Evolutionary conservation across 2,113 vertebrate species (phyloP).

Genomic region (Rhinolophus sinicus): DNA sequence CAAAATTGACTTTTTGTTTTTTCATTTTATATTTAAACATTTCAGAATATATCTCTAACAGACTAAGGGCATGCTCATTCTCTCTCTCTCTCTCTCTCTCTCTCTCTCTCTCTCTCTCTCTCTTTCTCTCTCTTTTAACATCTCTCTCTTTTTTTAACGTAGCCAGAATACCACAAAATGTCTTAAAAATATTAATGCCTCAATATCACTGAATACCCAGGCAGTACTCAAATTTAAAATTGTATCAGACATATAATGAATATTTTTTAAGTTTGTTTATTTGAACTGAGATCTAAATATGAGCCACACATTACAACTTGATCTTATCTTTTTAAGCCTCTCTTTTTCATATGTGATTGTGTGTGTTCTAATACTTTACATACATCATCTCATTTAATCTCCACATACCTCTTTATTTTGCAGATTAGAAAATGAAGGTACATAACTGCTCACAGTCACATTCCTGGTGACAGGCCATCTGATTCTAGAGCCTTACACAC

Average conservation of each 20-base stretch:
- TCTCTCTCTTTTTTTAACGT: not conserved
- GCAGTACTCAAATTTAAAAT: constrained; percentile 20
- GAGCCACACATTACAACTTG: not conserved
- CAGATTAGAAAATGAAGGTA: not conserved
- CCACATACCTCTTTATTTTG: not conserved
- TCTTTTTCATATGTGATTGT: not conserved
- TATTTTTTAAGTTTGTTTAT: not conserved
- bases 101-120: no score
- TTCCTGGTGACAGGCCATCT: not conserved
- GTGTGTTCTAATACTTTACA: not conserved
- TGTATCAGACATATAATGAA: not conserved
- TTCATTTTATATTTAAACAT: constrained; percentile 40
- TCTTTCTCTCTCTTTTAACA: no score
- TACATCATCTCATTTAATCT: not conserved
- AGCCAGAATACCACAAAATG: not conserved
- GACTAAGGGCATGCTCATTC: not conserved
- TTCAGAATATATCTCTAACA: constrained; percentile 20
- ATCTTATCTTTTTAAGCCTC: not conserved
- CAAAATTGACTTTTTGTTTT: not conserved
- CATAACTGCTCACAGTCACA: not conserved
- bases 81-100: no score
- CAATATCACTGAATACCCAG: not conserved
- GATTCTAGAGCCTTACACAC: not conserved
- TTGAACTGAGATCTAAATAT: not conserved
- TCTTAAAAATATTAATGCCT: not conserved